Evolutionary conservation across 2,888 invertebrate species (phyloP).

Genomic region (Steinernema carpocapsae): DNA sequence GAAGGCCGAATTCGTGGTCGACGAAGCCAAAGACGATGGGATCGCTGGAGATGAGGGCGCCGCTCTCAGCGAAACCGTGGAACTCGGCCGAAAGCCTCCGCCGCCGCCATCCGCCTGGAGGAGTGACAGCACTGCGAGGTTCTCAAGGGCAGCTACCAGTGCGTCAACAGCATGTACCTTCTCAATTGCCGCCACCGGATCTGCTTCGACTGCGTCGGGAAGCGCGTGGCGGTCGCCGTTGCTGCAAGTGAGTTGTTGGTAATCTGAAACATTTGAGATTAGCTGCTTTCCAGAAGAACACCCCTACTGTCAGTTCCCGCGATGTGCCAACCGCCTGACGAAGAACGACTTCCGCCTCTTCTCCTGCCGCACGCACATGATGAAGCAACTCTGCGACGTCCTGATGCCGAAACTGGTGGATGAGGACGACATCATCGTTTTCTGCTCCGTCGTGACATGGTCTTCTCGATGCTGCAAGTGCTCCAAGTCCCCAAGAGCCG

Average conservation of each 20-base stretch:
- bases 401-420: slow-evolving; percentile 28
- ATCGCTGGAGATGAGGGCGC: slow-evolving; percentile 23
- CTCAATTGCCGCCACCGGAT: slow-evolving; percentile 53
- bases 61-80: slow-evolving; percentile 39
- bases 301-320: slow-evolving; percentile 44
- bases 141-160: slow-evolving; percentile 39
- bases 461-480: slow-evolving; percentile 51
- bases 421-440: slow-evolving; percentile 47
- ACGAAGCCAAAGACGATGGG: slow-evolving; percentile 48
- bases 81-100: slow-evolving; percentile 44
- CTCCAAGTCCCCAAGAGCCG: slow-evolving; percentile 43
- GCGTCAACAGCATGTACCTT: slow-evolving; percentile 53
- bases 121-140: slow-evolving; percentile 43
- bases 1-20: slow-evolving; percentile 50
- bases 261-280: neutral
- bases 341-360: slow-evolving; percentile 41
- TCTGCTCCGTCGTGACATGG: slow-evolving; percentile 50
- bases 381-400: neutral
- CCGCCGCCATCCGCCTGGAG: slow-evolving; percentile 37
- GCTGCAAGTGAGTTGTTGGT: neutral
- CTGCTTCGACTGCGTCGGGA: slow-evolving; percentile 53
- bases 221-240: slow-evolving; percentile 42
- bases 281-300: slow-evolving; percentile 39
- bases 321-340: slow-evolving; percentile 45
- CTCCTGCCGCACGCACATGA: slow-evolving; percentile 12